phyloP scores from a whole-genome alignment of 2,113 vertebrate species.

The Columbina picui region DNA sequence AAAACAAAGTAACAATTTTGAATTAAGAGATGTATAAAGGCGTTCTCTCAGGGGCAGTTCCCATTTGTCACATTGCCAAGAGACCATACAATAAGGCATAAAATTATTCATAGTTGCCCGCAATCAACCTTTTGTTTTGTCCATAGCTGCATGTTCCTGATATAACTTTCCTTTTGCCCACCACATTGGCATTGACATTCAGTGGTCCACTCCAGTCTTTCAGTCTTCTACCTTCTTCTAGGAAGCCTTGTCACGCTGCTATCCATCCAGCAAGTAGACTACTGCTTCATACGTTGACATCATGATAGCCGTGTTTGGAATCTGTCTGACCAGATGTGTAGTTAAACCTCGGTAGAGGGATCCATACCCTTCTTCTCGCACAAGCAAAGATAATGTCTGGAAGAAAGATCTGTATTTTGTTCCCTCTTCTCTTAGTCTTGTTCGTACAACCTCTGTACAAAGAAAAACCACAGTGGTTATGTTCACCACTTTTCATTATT shows the following conservation, averaged over 20 bases:
- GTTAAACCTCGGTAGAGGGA: slow-evolving; percentile 95
- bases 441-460: slow-evolving; percentile 94
- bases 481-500: not conserved
- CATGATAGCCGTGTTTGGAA: slow-evolving; percentile 98
- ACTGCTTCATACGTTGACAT: slow-evolving; percentile 98
- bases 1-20: slow-evolving; percentile 62
- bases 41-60: slow-evolving; percentile 45
- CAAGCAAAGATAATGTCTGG: slow-evolving; percentile 89
- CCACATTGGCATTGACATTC: slow-evolving; percentile 50
- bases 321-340: slow-evolving; percentile 95
- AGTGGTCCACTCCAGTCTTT: slow-evolving; percentile 79
- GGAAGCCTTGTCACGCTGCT: slow-evolving; percentile 57
- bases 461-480: slow-evolving; percentile 31
- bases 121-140: slow-evolving; percentile 52
- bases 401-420: slow-evolving; percentile 97
- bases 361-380: slow-evolving; percentile 93
- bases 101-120: slow-evolving; percentile 44
- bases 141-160: slow-evolving; percentile 60
- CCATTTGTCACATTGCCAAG: slow-evolving; percentile 40
- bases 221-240: slow-evolving; percentile 74
- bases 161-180: slow-evolving; percentile 42
- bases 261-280: slow-evolving; percentile 92
- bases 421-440: slow-evolving; percentile 96
- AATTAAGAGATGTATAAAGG: slow-evolving; percentile 57
- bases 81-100: slow-evolving; percentile 66